Base-by-base conservation (phyloP, 2,888 invertebrate genomes). In the Cheilosia vernalis region DNA sequence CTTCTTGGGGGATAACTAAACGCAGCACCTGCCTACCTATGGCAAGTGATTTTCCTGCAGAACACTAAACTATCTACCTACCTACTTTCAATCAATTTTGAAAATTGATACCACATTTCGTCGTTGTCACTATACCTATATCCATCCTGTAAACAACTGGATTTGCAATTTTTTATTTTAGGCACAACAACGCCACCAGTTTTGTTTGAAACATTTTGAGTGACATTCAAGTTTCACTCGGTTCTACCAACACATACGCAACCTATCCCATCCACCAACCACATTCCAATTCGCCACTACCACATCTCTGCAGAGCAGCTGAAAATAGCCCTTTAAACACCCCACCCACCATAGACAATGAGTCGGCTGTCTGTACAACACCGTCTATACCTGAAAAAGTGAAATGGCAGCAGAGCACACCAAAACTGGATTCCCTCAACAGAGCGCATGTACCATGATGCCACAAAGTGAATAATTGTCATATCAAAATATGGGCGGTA, bases 261-360 rank as follows among this genome's bases (percentile, higher is more conserved):
- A 15, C 19, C 4, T 7, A 42, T 44, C 30, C 37, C 56, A 69
- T 64, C 69, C 47, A 70, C 80, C 84, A 84, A 84, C 74, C 84
- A 80, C 60, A 64, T 49, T 61, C 61, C 66, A 67, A 56, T 56
- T 67, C 56, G 15, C 82, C 27, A 61, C 55, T 42, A 40, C 42
- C 9, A 58, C 15, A 47, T 9, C 21, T 24, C 37, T n/a, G 30
- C 7, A 9, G 5, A 56, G 69, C 80, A 84, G 84, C 84, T 84
- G 84, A 84, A 84, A 76, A 67, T 73, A 79, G 58, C 64, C 80
- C 80, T 63, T 74, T 66, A 70, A 64, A 80, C 84, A 84, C 64
- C 80, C 84, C 84, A 84, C 84, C 84, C 80, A 84, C 84, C 69
- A 76, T 55, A 56, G 13, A 33, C 40, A 33, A 49, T 42, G 60